Evolutionary conservation across 2,797 vertebrate species (phyloP).

Genomic region (Oophaga sylvatica): DNA sequence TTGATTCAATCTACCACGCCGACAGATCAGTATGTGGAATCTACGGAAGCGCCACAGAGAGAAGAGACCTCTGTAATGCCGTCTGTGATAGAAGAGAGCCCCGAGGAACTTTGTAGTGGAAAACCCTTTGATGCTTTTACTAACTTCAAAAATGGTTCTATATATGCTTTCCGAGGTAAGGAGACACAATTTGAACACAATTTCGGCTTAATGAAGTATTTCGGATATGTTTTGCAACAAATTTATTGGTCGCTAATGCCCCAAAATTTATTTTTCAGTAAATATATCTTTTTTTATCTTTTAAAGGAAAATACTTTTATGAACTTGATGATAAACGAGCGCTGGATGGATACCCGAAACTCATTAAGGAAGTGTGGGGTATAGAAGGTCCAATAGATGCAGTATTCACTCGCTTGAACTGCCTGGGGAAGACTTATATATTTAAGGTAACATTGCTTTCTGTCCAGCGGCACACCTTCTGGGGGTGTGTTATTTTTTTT

Average conservation of each 20-base stretch:
- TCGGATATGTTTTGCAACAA: neutral
- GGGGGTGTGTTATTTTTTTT: too few species aligned
- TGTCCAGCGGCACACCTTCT: too few species aligned
- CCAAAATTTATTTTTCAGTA: neutral
- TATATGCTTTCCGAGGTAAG: constrained; percentile 92
- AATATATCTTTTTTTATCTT: neutral
- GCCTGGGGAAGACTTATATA: constrained; percentile 92
- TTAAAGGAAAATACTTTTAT: constrained; percentile 87
- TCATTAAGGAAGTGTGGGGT: constrained; percentile 90
- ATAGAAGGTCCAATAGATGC: constrained; percentile 89
- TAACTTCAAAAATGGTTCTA: constrained; percentile 90
- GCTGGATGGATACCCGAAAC: constrained; percentile 88
- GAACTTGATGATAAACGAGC: constrained; percentile 85
- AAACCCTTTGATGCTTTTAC: constrained; percentile 90
- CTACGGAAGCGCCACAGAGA: neutral
- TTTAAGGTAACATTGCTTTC: constrained; percentile 82
- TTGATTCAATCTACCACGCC: neutral
- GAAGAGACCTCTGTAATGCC: neutral
- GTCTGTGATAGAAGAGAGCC: neutral
- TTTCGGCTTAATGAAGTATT: neutral
- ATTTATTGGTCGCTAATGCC: neutral
- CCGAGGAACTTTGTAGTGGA: constrained; percentile 81
- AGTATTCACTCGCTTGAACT: constrained; percentile 96
- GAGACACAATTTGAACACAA: neutral
- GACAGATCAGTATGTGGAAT: neutral